A percentile compares a stretch with the other conserved stretches of the same genome.
Evolutionary conservation across 1,140 invertebrate genomes (phyloP).

Genomic region (Xylocopa sonorina): DNA sequence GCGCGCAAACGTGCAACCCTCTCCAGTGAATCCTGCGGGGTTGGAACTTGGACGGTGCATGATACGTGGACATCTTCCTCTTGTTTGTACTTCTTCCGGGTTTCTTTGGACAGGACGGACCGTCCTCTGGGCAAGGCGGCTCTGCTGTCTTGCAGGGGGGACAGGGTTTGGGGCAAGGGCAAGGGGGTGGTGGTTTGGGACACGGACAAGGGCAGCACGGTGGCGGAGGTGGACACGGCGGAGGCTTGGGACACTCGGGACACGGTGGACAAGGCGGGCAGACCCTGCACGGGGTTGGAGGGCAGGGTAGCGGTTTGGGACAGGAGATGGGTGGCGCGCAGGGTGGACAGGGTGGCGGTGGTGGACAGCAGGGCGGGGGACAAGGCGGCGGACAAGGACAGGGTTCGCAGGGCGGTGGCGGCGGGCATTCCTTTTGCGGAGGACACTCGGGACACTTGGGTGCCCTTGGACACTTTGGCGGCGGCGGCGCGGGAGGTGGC

Average conservation of each 20-base stretch:
- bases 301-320: slow-evolving; percentile 2
- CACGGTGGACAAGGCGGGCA: slow-evolving; percentile 33
- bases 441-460: slow-evolving; percentile 12
- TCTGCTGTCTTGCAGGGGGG: neutral
- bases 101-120: neutral
- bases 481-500: neutral
- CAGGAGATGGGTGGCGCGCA: slow-evolving; percentile 10
- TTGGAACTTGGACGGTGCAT: neutral
- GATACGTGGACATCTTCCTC: slow-evolving; percentile 7
- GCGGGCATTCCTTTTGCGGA: slow-evolving; percentile 15
- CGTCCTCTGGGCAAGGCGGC: neutral
- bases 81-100: neutral
- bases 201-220: slow-evolving; percentile 32
- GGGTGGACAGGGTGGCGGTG: slow-evolving; percentile 31
- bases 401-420: slow-evolving; percentile 22
- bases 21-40: neutral
- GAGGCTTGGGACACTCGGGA: slow-evolving; percentile 27
- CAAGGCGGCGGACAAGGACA: slow-evolving; percentile 35
- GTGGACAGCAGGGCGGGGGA: slow-evolving; percentile 26
- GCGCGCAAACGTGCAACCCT: slow-evolving; percentile 1
- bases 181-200: slow-evolving; percentile 8
- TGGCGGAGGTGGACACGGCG: slow-evolving; percentile 17
- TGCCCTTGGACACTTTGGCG: neutral
- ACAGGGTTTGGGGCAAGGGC: slow-evolving; percentile 24
- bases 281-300: slow-evolving; percentile 5